Base-by-base conservation (phyloP, 1,140 invertebrate genomes). In the Drosophila sturtevanti region DNA sequence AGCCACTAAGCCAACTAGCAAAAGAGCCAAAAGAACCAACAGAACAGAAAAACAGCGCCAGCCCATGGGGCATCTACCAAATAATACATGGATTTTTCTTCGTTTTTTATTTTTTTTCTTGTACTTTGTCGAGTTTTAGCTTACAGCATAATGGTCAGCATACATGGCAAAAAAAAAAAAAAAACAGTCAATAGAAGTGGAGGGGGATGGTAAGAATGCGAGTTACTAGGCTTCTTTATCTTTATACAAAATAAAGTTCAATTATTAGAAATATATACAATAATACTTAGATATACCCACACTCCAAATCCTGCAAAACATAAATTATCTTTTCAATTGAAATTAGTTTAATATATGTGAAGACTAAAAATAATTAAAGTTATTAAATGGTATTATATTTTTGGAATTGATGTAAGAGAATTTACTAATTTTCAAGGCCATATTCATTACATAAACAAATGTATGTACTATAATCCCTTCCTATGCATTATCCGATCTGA, bases 111-210 rank as follows among this genome's bases (percentile, higher is more conserved):
- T 6, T 48, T 48, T 41, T 48, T 48, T 48, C n/a, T n/a, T 48
- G 41, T 56, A 56, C 9, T 35, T 56, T 34, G 14, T 34, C 54
- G 16, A 34, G 54, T 34, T 35, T 34, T 54, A n/a, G 22, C 54
- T 56, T n/a, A 56, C 54, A 35, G 22, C 41, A 18, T 56, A 56
- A 56, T 56, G 54, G 54, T 56, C 54, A 56, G 54, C 54, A 56
- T 14, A 56, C 54, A 56, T 56, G 27, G 54, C 27, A 55, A 44
- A 38, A 38, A 38, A 3, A 38, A 41, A 41, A 41, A 41, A 41
- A 4, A 44, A 48, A 21, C 16, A 21, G 18, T 48, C 27, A 31
- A 31, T 31, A 31, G 27, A 31, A 24, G 16, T 14, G 1, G 18
- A 48, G 41, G 9, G 18, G 41, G 41, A 5, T 48, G 41, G 41